Percentiles rank a stretch among this genome's conserved stretches.
phyloP scores from a whole-genome alignment of 2,797 vertebrate species.

The Acanthopagrus latus region DNA sequence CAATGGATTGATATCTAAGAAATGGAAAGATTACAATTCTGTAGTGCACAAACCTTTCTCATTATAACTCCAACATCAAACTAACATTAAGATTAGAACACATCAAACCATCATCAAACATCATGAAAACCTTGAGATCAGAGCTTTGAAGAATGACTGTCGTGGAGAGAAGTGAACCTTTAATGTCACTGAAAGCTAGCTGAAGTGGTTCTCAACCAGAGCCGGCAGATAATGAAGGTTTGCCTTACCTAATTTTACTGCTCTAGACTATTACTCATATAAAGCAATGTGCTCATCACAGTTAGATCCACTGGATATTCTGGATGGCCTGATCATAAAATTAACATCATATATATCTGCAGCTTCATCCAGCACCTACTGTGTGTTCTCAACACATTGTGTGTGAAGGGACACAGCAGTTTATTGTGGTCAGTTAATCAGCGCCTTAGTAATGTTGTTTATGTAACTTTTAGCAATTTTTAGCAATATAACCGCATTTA shows the following conservation, averaged over 20 bases:
- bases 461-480: too few relatives aligned
- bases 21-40: constrained; percentile 17
- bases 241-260: too few relatives aligned
- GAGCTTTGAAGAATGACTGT: constrained; percentile 1
- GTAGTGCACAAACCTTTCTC: background rate
- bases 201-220: background rate
- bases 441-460: background rate
- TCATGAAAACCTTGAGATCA: constrained; percentile 21
- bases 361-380: too few relatives aligned
- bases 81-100: constrained; percentile 20
- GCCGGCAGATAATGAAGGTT: too few relatives aligned
- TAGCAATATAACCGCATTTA: background rate
- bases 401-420: background rate
- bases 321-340: too few relatives aligned
- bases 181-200: constrained; percentile 2
- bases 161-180: constrained; percentile 9
- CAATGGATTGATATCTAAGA: constrained; percentile 16
- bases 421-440: background rate
- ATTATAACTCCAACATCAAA: constrained; percentile 32
- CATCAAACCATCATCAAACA: constrained; percentile 30
- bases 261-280: too few relatives aligned
- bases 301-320: too few relatives aligned
- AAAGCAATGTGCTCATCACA: too few relatives aligned
- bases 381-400: background rate
- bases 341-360: too few relatives aligned